Base-by-base conservation (phyloP, 2,113 vertebrate species). In the Limanda limanda region DNA sequence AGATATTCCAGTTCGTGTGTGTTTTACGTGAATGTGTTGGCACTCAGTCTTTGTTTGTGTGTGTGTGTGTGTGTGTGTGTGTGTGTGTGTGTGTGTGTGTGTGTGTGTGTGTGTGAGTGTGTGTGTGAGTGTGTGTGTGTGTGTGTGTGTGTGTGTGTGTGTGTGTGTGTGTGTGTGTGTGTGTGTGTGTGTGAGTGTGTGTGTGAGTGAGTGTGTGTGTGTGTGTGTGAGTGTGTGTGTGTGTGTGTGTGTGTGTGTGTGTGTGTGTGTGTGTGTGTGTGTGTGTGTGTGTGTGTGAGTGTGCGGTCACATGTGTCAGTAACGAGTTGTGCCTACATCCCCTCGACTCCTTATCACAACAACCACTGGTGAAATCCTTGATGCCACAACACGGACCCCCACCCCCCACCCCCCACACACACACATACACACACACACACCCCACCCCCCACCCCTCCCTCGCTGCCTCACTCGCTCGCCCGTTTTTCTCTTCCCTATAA, bases 401-500 rank as follows among this genome's bases (percentile, higher is more conserved):
- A 40, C 1, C 5, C 7, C n/a, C 55, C 14, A 6, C 37, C 35
- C 35, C 35, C 35, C 35, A 1, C 35, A n/a, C n/a, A n/a, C n/a
- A n/a, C n/a, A n/a, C n/a, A n/a, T n/a, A n/a, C n/a, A n/a, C n/a
- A n/a, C n/a, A n/a, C n/a, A n/a, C n/a, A n/a, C n/a, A n/a, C n/a
- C 13, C 55, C 14, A 6, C 37, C 35, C 35, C 35, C 35, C 35
- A 1, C 35, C 35, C 27, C 27, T 6, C 4, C 27, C 13, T 45
- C 35, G 35, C 35, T 35, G 35, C 35, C 35, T 35, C 31, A 12
- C 12, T 40, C 40, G 40, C 40, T 45, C 42, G 2, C 74, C 17
- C 47, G 68, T 80, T 74, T 80, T 74, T 72, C 59, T 62, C 76
- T 64, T 76, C 47, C 56, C 82, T 89, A 91, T 85, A 89, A 91